These are phyloP conservation scores for Mastacembelus armatus DNA, from an alignment of 2,797 vertebrate species.

Conservation along the genomic window DNA sequence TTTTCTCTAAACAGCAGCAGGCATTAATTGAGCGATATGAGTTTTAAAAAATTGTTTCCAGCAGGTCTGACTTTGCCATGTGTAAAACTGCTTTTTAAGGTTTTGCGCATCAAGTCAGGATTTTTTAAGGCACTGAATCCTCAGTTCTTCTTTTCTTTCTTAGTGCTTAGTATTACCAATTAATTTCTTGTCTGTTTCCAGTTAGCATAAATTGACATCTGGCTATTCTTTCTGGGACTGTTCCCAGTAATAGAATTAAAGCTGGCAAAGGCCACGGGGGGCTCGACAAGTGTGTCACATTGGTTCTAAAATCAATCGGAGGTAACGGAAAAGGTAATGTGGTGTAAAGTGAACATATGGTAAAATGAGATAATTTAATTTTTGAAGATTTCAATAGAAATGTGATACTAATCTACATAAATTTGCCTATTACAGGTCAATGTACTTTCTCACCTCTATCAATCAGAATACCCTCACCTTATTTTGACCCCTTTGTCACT, in stretches of 20 bases:
- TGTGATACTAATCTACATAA: background rate
- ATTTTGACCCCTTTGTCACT: constrained; percentile 1
- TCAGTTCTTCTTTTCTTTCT: constrained; percentile 5
- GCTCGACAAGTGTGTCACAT: constrained; percentile 21
- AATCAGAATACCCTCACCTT: constrained; percentile 9
- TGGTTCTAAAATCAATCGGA: background rate
- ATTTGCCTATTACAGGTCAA: constrained; percentile 14
- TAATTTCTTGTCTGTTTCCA: constrained; percentile 13
- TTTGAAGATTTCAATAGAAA: constrained; percentile 22
- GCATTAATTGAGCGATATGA: constrained; percentile 3
- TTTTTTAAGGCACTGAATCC: constrained; percentile 4
- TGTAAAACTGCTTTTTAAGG: background rate
- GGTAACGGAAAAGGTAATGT: background rate
- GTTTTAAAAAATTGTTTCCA: background rate
- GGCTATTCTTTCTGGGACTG: constrained; percentile 14
- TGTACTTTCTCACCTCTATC: constrained; percentile 18
- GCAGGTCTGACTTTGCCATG: background rate
- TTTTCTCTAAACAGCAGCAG: background rate
- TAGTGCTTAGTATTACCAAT: constrained; percentile 38
- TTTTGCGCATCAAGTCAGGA: background rate
- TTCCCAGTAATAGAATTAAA: constrained; percentile 37
- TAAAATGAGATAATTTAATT: background rate
- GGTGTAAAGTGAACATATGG: background rate
- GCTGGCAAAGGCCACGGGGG: constrained; percentile 31
- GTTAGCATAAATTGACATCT: constrained; percentile 42